A percentile compares a stretch with the other conserved stretches of the same genome.
Evolutionary conservation across 1,140 invertebrate genomes (phyloP).

Genomic region (Scaptomyza pallida): DNA sequence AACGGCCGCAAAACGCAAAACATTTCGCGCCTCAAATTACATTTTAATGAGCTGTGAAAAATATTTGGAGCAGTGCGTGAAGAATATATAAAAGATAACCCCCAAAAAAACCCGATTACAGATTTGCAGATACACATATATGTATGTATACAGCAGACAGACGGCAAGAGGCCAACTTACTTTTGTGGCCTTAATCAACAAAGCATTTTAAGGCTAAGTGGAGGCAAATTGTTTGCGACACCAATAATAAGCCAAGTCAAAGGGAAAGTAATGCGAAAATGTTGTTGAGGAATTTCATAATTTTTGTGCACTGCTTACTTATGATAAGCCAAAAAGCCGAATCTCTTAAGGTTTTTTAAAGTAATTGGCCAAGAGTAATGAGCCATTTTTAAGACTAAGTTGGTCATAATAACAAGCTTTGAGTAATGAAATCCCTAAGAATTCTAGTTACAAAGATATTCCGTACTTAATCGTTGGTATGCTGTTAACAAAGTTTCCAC

Average conservation of each 20-base stretch:
- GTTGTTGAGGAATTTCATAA: background rate
- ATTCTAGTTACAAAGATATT: too few relatives aligned
- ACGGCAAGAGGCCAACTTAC: background rate
- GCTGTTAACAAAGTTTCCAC: too few relatives aligned
- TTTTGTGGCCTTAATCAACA: constrained; percentile 7
- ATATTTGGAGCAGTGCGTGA: constrained; percentile 61
- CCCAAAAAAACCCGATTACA: constrained; percentile 19
- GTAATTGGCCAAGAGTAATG: too few relatives aligned
- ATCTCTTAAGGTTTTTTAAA: too few relatives aligned
- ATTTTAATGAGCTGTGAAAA: constrained; percentile 82
- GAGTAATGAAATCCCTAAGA: too few relatives aligned
- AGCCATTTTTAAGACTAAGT: too few relatives aligned
- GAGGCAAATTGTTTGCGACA: constrained; percentile 48
- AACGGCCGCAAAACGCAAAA: constrained; percentile 48
- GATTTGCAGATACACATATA: constrained; percentile 5
- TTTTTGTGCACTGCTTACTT: background rate
- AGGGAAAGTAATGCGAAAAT: constrained; percentile 16
- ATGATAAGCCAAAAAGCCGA: too few relatives aligned
- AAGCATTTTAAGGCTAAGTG: constrained; percentile 52
- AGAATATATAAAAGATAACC: constrained; percentile 9
- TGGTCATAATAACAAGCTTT: too few relatives aligned
- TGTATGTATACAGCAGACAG: too few relatives aligned
- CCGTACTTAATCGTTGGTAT: too few relatives aligned
- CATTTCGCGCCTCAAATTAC: constrained; percentile 77
- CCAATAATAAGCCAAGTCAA: background rate